Base-by-base conservation (phyloP, 2,113 vertebrate genomes). In the Leucoraja erinaceus region DNA sequence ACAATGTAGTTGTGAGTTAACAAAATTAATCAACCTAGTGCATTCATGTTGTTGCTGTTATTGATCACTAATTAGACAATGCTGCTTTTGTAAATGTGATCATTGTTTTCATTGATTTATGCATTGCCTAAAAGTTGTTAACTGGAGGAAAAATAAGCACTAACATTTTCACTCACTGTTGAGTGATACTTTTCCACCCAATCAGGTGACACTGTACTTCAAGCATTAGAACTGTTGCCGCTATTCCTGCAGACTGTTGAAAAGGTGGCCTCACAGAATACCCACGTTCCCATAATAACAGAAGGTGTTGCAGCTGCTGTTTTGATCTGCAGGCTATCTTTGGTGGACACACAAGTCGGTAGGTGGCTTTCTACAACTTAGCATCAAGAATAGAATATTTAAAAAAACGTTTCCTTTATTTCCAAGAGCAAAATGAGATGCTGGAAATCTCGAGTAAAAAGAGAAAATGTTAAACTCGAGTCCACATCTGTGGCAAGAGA, bases 161-260 rank as follows among this genome's bases (percentile, higher is more conserved):
- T 38, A 47, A 20, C 81, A 14, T 61, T 61, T 59, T 86, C 81
- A 86, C 28, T 86, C 81, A 86, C 14, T 14, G 59, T 88, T 88
- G 59, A 66, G 59, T 88, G 83, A 66, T 88, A 33, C 28, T 88
- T 91, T 91, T 91, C 63, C 66, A 61, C 66, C 86, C 86, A 54
- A 93, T 31, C 94, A 99, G 99, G 98, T 93, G 98, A 99, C 95
- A 98, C 97, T 0, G 94, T 99, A 20, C 93, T 96, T 75, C 98
- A 99, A 94, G 97, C 97, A 6, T 91, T 96, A 93, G 98, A 97
- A 79, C 95, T 99, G 59, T 93, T 98, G 90, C 97, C 98, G 0
- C 93, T 98, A 95, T 97, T 99, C 79, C 94, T 97, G 93, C 98
- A 99, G 95, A 97, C 97, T 0, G 97, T 99, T 70, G 99, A 99